Evolutionary conservation across 2,888 invertebrate genomes (phyloP).

Genomic region (Syrphus vitripennis): DNA sequence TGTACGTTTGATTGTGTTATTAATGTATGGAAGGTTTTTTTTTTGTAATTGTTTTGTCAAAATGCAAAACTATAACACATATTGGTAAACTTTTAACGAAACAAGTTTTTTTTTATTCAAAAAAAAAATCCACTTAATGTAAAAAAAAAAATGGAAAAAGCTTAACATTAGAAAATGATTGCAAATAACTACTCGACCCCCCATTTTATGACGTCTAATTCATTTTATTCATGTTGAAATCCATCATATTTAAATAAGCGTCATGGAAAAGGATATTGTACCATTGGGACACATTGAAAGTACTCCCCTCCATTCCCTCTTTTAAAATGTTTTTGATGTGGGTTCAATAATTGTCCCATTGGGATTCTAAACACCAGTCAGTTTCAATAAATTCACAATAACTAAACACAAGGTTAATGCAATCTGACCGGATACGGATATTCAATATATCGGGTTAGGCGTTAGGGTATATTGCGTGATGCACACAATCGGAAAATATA

Average conservation of each 20-base stretch:
- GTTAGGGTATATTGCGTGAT: slow-evolving; percentile 2
- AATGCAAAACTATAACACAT: too few relatives aligned
- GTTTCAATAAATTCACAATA: slow-evolving; percentile 56
- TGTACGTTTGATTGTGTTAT: background rate
- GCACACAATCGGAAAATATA: background rate
- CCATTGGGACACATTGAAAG: slow-evolving; percentile 2
- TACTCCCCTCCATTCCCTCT: background rate
- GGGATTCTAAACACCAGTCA: slow-evolving; percentile 34
- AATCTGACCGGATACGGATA: slow-evolving; percentile 34
- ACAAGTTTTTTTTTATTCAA: too few relatives aligned
- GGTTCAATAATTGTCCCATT: slow-evolving; percentile 40
- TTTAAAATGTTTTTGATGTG: slow-evolving; percentile 3
- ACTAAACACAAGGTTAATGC: slow-evolving; percentile 44
- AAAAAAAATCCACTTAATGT: background rate
- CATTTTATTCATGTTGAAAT: background rate
- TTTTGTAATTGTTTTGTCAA: background rate
- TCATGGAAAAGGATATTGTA: background rate
- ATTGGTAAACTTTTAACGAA: too few relatives aligned
- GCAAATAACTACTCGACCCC: background rate
- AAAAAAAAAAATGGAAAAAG: too few relatives aligned
- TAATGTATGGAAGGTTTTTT: background rate
- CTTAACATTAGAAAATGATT: background rate
- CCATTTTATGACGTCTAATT: background rate
- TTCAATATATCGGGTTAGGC: background rate
- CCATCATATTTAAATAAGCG: background rate